Base-by-base conservation (phyloP, 2,888 invertebrate species). In the Boloria euphrosyne region DNA sequence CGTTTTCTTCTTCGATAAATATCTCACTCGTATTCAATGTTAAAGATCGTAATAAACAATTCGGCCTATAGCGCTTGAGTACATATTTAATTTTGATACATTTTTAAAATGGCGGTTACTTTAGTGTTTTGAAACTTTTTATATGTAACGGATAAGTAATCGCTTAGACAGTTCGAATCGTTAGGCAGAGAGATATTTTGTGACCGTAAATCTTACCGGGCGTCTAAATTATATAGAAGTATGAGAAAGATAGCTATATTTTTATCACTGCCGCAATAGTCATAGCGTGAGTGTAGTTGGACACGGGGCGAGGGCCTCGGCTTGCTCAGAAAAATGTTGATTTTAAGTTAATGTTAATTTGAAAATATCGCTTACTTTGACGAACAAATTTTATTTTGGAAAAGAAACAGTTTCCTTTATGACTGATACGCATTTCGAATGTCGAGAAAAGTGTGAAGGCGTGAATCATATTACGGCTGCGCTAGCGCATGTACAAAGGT, bases 221-320 rank as follows among this genome's bases (percentile, higher is more conserved):
- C 78, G 78, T 78, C 79, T 79, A 79, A 84, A 85, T 83, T 85
- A 82, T 59, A 59, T 31, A 18, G 31, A n/a, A 49, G 46, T 63
- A 63, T 63, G 62, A 59, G 66, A 67, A 62, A 81, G 77, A 83
- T 80, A 76, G 76, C 81, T 88, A 88, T 89, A 87, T 89, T 89
- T 88, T 87, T 88, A 81, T 85, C 90, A 92, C 89, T 90, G 91
- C 90, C 90, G 85, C 84, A 75, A 80, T 86, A 87, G 81, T 82
- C 76, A 75, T 85, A 83, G 62, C 43, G 68, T 16, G 57, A 67
- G 54, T 59, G 49, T 62, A 38, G 31, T 38, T 18, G 17, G 38
- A 55, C 65, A 63, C 31, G 57, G 65, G 70, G 70, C 54, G 54
- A 53, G 67, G 1, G 72, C 72, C 73, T 70, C 69, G 66, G 69